phyloP scores from a whole-genome alignment of 2,888 invertebrate species.

The Nomada fucata region DNA sequence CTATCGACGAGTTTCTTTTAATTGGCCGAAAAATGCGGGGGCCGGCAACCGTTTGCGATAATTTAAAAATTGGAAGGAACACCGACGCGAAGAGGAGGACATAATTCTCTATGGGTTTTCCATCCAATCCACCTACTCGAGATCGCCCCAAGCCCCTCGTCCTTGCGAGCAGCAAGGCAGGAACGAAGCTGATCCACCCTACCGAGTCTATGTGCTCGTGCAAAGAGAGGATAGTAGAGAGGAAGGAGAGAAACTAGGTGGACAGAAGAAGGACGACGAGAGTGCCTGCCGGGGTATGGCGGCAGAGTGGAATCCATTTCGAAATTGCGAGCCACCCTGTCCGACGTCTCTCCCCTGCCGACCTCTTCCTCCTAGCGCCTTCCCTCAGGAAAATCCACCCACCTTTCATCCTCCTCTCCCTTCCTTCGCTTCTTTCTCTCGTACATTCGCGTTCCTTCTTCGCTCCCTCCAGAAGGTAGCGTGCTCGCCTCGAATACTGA shows the following conservation, averaged over 20 bases:
- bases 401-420: conserved; percentile 13
- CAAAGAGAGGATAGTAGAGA: conserved; percentile 42
- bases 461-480: conserved; percentile 63
- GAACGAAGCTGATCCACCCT: conserved; percentile 76
- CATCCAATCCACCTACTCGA: conserved; percentile 77
- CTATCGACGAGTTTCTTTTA: no score
- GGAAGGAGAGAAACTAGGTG: conserved; percentile 59
- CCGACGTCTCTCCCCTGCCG: conserved; percentile 67
- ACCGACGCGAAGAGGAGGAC: conserved; percentile 31
- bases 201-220: conserved; percentile 25
- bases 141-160: conserved; percentile 52
- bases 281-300: conserved; percentile 41
- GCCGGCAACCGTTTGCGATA: conserved; percentile 11
- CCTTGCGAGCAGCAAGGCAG: conserved; percentile 68
- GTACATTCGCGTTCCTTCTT: conserved; percentile 16
- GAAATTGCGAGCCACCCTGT: conserved; percentile 83
- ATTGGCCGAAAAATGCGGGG: no score
- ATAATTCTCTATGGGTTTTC: conserved; percentile 75
- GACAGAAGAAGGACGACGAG: conserved; percentile 54
- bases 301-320: conserved; percentile 83
- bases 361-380: conserved; percentile 66
- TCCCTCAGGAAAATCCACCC: conserved; percentile 82
- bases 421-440: conserved; percentile 12
- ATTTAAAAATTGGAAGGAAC: conserved; percentile 62
- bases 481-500: conserved; percentile 82